Base-by-base conservation (phyloP, 2,797 vertebrate genomes). In the Tadarida brasiliensis region DNA sequence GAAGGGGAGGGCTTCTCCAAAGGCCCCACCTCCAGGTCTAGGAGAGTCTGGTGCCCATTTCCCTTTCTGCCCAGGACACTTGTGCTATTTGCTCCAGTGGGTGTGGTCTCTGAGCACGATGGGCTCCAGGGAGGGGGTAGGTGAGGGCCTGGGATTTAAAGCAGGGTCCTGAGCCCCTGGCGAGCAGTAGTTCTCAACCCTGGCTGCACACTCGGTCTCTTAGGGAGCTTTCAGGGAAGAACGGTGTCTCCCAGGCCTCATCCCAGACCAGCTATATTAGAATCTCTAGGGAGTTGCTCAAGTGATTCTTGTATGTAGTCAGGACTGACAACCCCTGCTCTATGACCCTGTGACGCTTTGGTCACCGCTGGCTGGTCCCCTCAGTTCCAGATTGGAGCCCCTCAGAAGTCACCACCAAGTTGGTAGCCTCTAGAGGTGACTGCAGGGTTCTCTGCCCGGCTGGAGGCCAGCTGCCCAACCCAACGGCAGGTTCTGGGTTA, bases 381-480 rank as follows among this genome's bases (percentile, higher is more conserved):
- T 94, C 49, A 9, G 59, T 70, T 87, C 35, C 85, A 84, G 84
- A 76, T 17, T 33, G 65, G 84, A 94, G 51, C 68, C 77, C 85
- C 90, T 95, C 71, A 30, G 54, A 81, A 88, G 77, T 89, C 9
- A 14, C 63, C 57, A 65, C 87, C 87, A 78, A 47, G 73, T 30
- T 11, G 9, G 71, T 56, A 59, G 54, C 76, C 76, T 54, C 92
- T 59, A 30, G 92, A 67, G 74, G 76, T 86, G 63, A 35, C 30
- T 30, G 19, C 71, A 61, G 94, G 86, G 78, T 28, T 70, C 74
- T 56, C 33, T 77, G 84, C 30, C 93, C 83, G 68, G 92, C 81
- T 82, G 90, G 92, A 94, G 86, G 88, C 88, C 96, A 95, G 96
- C 92, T 96, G 96, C 78, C 70, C 86, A 82, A 39, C 57, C 49